Base-by-base conservation (phyloP, 2,888 invertebrate genomes). In the Philhelius pedissequus region DNA sequence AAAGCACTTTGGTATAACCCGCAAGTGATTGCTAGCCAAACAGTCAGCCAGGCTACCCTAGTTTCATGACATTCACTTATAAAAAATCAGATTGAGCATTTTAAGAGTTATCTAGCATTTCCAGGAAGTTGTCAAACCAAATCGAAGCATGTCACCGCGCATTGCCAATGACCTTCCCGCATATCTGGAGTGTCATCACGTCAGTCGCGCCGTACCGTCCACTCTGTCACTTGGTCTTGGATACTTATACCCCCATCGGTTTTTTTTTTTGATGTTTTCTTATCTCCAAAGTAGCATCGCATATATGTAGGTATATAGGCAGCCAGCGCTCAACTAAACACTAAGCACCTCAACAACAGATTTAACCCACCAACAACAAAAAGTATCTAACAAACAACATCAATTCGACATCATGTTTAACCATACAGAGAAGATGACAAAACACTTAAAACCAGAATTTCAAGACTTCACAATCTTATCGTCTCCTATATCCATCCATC, bases 101-200 rank as follows among this genome's bases (percentile, higher is more conserved):
- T 50, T n/a, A 18, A 22, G 11, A 25, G 43, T 58, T 15, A 22
- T 13, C 22, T 2, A 48, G 13, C 1, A 43, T 62, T 84, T 84
- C 84, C 75, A 73, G 84, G 84, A 84, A 84, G 80, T 84, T 84
- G 80, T 84, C 84, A 80, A 80, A 80, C 66, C 80, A 84, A 80
- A 84, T 84, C 80, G 80, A 84, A 84, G 40, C 80, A 76, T 84
- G 84, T 84, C 84, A 84, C 80, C 84, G 71, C 75, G 56, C 62
- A 20, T 84, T 84, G 80, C 71, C 84, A 80, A 84, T 84, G 84
- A 84, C 80, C 80, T 84, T 84, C 84, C 18, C 32, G 15, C 35
- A 40, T n/a, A 32, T 58, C 9, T 54, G 27, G 25, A 40, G 40
- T 15, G 15, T 20, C 27, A n/a, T n/a, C 71, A 5, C 54, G 13